phyloP scores from a whole-genome alignment of 1,140 invertebrate species.

The Mylabris phalerata region DNA sequence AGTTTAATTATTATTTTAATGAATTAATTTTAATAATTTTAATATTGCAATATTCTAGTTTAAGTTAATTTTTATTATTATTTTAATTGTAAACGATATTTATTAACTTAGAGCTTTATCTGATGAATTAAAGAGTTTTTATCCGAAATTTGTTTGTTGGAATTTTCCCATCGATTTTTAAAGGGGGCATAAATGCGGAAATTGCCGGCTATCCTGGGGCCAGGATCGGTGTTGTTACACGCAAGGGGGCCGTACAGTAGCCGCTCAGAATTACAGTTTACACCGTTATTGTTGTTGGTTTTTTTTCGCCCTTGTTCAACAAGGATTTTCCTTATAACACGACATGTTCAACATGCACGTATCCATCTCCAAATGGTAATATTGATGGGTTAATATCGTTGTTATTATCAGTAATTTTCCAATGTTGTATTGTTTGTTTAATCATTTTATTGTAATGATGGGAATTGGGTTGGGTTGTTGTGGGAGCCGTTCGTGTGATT shows the following conservation, averaged over 20 bases:
- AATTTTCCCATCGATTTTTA: too few species aligned
- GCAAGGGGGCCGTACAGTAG: constrained; percentile 19
- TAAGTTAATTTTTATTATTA: constrained; percentile 4
- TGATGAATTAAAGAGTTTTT: background rate
- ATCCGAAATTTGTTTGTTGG: too few species aligned
- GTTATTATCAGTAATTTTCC: too few species aligned
- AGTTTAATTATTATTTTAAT: too few species aligned
- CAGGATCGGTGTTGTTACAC: constrained; percentile 4
- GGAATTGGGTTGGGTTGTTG: constrained; percentile 5
- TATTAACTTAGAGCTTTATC: constrained; percentile 16
- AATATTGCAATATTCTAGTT: constrained; percentile 8
- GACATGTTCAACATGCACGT: too few species aligned
- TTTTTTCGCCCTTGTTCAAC: constrained; percentile 3
- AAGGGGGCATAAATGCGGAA: constrained; percentile 10
- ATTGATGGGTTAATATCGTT: too few species aligned
- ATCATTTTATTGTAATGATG: constrained; percentile 14
- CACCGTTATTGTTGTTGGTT: constrained; percentile 20
- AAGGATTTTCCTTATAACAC: constrained; percentile 2
- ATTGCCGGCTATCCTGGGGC: constrained; percentile 9
- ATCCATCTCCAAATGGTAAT: too few species aligned
- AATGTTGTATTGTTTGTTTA: background rate
- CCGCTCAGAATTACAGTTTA: constrained; percentile 11
- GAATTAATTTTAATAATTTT: background rate
- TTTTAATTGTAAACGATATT: constrained; percentile 1
- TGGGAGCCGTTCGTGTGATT: background rate